A percentile compares a stretch with the other conserved stretches of the same genome.
Conservation (phyloP, 2,797 vertebrate species). For the Platyrinchus mystaceus region DNA sequence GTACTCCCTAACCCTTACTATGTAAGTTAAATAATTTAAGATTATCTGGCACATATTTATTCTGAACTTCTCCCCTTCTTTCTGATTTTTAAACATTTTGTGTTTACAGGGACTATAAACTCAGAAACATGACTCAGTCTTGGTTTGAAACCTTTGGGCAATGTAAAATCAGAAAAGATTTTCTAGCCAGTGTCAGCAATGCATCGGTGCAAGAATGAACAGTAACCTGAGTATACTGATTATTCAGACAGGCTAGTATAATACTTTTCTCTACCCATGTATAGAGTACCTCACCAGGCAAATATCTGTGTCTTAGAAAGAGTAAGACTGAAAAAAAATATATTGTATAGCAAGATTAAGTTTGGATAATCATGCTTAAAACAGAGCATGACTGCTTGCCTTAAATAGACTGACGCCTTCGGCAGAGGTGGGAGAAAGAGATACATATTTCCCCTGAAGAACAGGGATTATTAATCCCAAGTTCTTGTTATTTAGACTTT, state of each 20-base stretch:
- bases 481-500: neutral
- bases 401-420: neutral
- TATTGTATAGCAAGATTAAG: neutral
- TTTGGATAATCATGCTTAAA: neutral
- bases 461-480: neutral
- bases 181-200: neutral
- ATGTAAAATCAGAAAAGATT: neutral
- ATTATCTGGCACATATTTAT: neutral
- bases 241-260: neutral
- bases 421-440: neutral
- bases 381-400: accelerated
- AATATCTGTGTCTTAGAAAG: neutral
- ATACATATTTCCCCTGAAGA: neutral
- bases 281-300: neutral
- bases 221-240: neutral
- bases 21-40: neutral
- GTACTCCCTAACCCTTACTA: neutral
- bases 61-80: neutral
- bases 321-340: neutral
- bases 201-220: neutral
- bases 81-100: neutral
- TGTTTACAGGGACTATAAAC: neutral
- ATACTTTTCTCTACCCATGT: neutral
- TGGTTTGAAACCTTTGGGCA: neutral
- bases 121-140: neutral